Base-by-base conservation (phyloP, 1,140 invertebrate genomes). In the Macrostomum lignano region DNA sequence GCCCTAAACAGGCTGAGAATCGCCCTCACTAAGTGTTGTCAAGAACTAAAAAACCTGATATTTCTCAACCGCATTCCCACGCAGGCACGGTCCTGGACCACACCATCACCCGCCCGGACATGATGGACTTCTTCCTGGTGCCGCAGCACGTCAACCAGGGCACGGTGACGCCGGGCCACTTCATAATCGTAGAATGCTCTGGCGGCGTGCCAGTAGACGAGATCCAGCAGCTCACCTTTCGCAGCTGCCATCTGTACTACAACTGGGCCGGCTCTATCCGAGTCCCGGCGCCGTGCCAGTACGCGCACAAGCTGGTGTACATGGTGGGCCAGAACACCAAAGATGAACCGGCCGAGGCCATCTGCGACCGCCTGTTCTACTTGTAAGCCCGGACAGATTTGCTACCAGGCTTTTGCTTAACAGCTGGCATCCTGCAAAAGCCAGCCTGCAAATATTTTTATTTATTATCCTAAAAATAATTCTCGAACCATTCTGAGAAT, bases 211-310 rank as follows among this genome's bases (percentile, higher is more conserved):
- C 48, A 20, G 59, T 71, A 0, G 71, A 74, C 36, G 59, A 65
- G 33, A 46, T 82, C 36, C 82, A 93, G 55, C 58, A 68, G 7
- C 42, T 81, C 1, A 64, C 74, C 0, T 81, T 72, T 43, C 78
- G 77, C 48, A 50, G 78, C 43, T 69, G 67, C 33, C 76, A 84
- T 43, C 54, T 77, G 51, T 81, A 81, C 40, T 81, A 66, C 45
- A 81, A 81, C 49, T 78, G 81, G 79, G 66, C 57, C 21, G 81
- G 79, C 9, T 78, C 78, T 1, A 68, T 77, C 0, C 52, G 71
- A 10, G 75, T 81, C 0, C 76, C 76, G 0, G 72, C 75, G 0
- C 73, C 73, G 1, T 76, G 73, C 40, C 74, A 79, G 45, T 58
- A 58, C 46, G 55, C 76, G 3, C 75, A 81, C 42, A 79, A 78